These are phyloP conservation scores for Gephyroberyx darwinii DNA, from an alignment of 2,797 vertebrate species.

Conservation along the genomic window DNA sequence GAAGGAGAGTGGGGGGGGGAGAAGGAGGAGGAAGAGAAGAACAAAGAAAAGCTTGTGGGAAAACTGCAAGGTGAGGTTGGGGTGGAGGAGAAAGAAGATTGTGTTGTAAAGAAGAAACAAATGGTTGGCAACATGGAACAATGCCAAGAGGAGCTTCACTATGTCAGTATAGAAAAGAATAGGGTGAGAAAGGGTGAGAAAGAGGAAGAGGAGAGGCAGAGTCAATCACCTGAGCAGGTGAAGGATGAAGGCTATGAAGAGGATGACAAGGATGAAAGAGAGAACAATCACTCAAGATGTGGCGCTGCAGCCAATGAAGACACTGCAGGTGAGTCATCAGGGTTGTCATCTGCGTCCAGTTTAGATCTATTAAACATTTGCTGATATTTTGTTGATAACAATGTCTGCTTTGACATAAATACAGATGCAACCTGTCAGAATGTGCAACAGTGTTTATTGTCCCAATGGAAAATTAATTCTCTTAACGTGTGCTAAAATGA, in stretches of 20 bases:
- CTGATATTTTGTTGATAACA: no score
- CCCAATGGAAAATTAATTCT: no score
- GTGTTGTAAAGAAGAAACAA: no score
- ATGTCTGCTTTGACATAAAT: no score
- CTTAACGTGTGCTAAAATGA: no score
- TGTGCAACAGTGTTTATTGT: no score
- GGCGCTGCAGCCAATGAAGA: constrained; percentile 7
- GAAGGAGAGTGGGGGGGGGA: constrained; percentile 6
- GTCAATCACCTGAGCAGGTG: background rate
- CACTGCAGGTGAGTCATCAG: constrained; percentile 34
- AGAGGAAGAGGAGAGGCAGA: background rate
- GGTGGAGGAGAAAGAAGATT: constrained; percentile 2
- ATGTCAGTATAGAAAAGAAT: background rate
- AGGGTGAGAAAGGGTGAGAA: background rate
- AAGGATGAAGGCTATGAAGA: constrained; percentile 6
- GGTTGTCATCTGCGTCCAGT: no score
- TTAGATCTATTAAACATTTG: no score
- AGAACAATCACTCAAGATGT: background rate
- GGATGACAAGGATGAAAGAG: constrained; percentile 9
- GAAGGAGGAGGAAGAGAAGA: background rate
- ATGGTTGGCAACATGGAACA: background rate
- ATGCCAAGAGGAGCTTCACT: background rate
- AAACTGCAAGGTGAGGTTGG: no score
- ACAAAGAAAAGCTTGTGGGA: background rate
- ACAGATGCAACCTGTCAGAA: no score